phyloP scores from a whole-genome alignment of 2,797 vertebrate genomes.

The Iguana delicatissima region DNA sequence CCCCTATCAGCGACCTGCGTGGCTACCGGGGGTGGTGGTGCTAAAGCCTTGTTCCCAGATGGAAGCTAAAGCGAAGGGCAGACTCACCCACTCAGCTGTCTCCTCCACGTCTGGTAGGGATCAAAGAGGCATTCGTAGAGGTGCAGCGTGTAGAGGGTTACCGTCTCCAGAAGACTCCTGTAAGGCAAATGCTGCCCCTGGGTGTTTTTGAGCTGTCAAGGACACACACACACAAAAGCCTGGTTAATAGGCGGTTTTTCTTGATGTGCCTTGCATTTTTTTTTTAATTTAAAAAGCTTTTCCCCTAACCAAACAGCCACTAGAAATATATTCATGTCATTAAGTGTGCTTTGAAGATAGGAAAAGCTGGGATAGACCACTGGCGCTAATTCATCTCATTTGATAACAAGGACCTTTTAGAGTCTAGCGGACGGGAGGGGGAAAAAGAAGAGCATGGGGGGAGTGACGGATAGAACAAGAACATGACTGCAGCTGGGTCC shows the following conservation, averaged over 20 bases:
- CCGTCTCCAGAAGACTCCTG: slow-evolving; percentile 76
- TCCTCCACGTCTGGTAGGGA: slow-evolving; percentile 95
- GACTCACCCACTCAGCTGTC: slow-evolving; percentile 90
- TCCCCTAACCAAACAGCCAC: neutral
- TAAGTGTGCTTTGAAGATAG: neutral
- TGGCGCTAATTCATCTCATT: neutral
- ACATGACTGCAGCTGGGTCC: neutral
- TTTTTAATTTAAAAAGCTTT: neutral
- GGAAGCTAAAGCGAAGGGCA: neutral
- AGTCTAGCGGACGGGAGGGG: neutral
- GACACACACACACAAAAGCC: rapidly evolving
- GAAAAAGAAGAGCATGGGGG: no score
- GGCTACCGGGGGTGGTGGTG: rapidly evolving
- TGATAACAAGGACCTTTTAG: neutral
- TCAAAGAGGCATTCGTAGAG: slow-evolving; percentile 95
- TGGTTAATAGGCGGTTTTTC: neutral
- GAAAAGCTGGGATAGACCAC: neutral
- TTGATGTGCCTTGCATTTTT: neutral
- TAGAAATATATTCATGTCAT: neutral
- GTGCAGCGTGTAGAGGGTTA: slow-evolving; percentile 88
- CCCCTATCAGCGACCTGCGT: no score
- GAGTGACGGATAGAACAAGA: neutral
- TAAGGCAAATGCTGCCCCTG: slow-evolving; percentile 55
- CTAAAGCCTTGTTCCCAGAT: rapidly evolving
- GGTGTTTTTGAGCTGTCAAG: slow-evolving; percentile 82